Evolutionary conservation across 1,140 invertebrate genomes (phyloP), one percentile per base, ranked within the genome.

Genomic region (Drosophila simulans): DNA sequence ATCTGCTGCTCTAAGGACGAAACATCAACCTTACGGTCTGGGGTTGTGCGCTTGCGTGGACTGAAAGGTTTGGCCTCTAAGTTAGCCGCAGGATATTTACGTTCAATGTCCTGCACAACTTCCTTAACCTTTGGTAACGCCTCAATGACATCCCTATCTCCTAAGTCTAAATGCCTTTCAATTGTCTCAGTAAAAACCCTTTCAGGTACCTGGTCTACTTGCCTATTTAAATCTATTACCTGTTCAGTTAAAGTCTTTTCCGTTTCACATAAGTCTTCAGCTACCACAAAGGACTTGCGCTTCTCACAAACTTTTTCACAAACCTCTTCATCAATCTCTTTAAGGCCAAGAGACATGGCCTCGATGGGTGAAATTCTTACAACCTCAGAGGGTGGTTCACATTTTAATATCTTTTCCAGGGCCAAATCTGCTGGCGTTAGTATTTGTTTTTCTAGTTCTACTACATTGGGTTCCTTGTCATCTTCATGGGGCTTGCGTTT

Each of bases 221-320:
- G 46, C 34, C 55, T 89, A 75, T 69, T 64, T 84, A 89, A 71
- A 54, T 40, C 84, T 89, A 89, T 39, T 68, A 71, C 80, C 77
- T 89, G 77, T 55, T 89, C 80, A 42, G 43, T 37, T 73, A 89
- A 89, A 89, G 84, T 89, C 84, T 89, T 89, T 71, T 89, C 73
- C 27, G 85, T 89, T 89, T 89, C 84, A 77, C 57, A 65, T 76
- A 80, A 90, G 73, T 91, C 90, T 77, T 90, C 63, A 56, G 86
- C 88, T 13, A 91, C 84, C 42, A 80, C 84, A 80, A 91, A 91
- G 48, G 80, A 70, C 52, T 82, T 92, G 12, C 77, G 83, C 49
- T 90, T 91, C 55, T 64, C 45, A 51, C 91, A 88, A 71, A 82
- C 71, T 68, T 83, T 91, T 69, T 92, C 82, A 65, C 86, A 92